These are phyloP conservation scores for Dipus sagitta DNA, from an alignment of 2,797 vertebrate genomes.

Conservation along the genomic window DNA sequence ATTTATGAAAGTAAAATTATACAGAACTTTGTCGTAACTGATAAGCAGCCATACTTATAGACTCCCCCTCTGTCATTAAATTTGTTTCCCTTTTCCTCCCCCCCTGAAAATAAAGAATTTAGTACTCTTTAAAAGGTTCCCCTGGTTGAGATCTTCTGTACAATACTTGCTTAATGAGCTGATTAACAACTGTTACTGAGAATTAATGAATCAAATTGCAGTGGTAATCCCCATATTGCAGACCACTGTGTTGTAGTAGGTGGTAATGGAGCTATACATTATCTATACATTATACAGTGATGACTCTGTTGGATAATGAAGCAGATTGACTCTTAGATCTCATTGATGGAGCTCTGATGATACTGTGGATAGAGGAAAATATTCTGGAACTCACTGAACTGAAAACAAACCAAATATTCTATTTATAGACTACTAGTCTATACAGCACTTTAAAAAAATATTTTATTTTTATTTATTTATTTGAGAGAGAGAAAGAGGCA, in stretches of 20 bases:
- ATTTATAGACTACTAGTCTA: slow-evolving; percentile 68
- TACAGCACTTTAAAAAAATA: not conserved
- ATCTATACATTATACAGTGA: slow-evolving; percentile 71
- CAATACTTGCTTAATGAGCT: slow-evolving; percentile 89
- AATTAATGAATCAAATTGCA: slow-evolving; percentile 90
- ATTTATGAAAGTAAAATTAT: slow-evolving; percentile 32
- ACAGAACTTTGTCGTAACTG: slow-evolving; percentile 48
- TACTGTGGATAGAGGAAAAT: slow-evolving; percentile 17
- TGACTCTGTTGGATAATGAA: slow-evolving; percentile 80
- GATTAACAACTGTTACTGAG: slow-evolving; percentile 90
- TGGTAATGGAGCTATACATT: slow-evolving; percentile 83
- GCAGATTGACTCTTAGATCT: slow-evolving; percentile 80
- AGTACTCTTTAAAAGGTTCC: slow-evolving; percentile 85
- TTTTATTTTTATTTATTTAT: no score
- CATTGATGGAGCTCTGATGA: slow-evolving; percentile 36
- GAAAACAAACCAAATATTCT: slow-evolving; percentile 49
- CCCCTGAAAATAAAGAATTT: slow-evolving; percentile 81
- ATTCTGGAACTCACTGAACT: slow-evolving; percentile 60
- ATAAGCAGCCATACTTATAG: slow-evolving; percentile 32
- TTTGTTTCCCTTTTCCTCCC: slow-evolving; percentile 37
- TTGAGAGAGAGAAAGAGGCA: no score
- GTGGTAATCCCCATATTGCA: slow-evolving; percentile 88
- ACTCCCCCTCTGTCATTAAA: slow-evolving; percentile 42
- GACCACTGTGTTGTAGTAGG: slow-evolving; percentile 87
- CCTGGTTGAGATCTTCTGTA: slow-evolving; percentile 88